Base-by-base conservation (phyloP, 2,888 invertebrate species). In the Limnephilus auricula region DNA sequence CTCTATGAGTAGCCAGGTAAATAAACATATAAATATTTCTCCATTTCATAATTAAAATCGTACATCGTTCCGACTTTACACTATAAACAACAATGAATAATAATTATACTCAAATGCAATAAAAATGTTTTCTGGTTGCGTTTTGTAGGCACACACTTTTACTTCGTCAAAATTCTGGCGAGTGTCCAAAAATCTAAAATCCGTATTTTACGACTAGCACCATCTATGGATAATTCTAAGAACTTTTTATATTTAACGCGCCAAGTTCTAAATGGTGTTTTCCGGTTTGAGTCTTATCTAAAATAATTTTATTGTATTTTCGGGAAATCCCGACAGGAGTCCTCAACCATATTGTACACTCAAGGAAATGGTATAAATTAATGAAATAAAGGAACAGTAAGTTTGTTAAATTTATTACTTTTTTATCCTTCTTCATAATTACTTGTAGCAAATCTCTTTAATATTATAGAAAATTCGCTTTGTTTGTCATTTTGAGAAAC, bases 1-100 rank as follows among this genome's bases (percentile, higher is more conserved):
- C 90, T 97, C 96, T 92, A 94, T 95, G 79, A 95, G 96, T 31
- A 97, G 97, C 93, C 96, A 96, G 96, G 96, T 96, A 94, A 94
- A 65, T 31, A 45, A 15, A 15, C 0, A 15, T 10, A 45, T 45
- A 9, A 10, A 13, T 13, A 30, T 34, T 32, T 90, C 15, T 30
- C 32, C 25, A n/a, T 25, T 6, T 65, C 65, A 6, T 18, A 50
- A 2, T 45, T 18, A 0, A 50, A 5, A 18, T 50, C 4, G 18
- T 50, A 50, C 18, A 2, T 18, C 18, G 50, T 50, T 18, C 25
- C 65, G n/a, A 65, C 1, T 65, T 65, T 18, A 45, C 45, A 15
- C 2, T 13, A 15, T 12, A 12, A 34, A 34, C 2, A 34, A 45
- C 45, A 45, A 45, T 45, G 45, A 3, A 50, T 18, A 3, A 50